Conservation (phyloP, 2,113 vertebrate species). For the Rhinoptilus africanus region DNA sequence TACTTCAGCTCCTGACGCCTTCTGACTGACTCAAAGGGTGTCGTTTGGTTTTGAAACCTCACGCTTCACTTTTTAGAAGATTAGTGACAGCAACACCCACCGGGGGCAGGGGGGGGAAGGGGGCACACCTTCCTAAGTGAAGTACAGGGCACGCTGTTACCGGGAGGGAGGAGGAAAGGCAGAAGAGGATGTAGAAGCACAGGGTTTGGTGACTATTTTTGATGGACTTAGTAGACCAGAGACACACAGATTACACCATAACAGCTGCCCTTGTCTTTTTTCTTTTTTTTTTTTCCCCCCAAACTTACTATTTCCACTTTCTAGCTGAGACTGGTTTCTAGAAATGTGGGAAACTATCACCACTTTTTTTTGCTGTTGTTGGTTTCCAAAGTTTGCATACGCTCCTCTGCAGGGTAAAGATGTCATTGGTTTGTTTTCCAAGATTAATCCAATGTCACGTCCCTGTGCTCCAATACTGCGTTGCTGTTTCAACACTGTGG, state of each 20-base stretch:
- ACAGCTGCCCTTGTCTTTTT: not conserved
- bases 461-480: not conserved
- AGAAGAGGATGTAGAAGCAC: not conserved
- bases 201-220: not conserved
- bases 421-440: not conserved
- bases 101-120: not conserved
- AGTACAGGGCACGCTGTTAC: rapidly evolving
- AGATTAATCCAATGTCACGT: not conserved
- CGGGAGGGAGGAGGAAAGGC: not conserved
- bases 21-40: not conserved
- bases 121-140: not conserved
- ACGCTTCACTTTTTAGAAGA: not conserved
- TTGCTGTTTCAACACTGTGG: not conserved
- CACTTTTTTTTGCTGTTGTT: not conserved
- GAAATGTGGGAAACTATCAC: not conserved
- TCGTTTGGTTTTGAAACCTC: not conserved
- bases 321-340: not conserved
- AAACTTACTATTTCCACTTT: not conserved
- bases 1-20: not conserved
- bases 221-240: not conserved
- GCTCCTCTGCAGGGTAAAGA: not conserved
- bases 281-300: not conserved
- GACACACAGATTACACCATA: not conserved
- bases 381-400: not conserved
- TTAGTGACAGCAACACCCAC: not conserved